Evolutionary conservation across 2,888 invertebrate species (phyloP), one percentile per base, ranked within the genome.

Genomic region (Hirtodrosophila alboralis): DNA sequence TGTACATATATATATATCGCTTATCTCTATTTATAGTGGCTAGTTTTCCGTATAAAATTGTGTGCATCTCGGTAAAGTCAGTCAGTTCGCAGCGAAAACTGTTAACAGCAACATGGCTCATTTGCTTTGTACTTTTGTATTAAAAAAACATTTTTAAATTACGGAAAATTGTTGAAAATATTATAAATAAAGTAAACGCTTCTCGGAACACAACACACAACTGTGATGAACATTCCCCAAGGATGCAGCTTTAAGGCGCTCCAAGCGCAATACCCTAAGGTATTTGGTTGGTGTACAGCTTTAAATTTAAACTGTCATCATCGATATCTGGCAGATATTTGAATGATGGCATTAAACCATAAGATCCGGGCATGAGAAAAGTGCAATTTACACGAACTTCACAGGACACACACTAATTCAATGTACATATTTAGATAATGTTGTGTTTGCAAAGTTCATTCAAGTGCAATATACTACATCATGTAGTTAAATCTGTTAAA

Each of bases 301-400:
- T 73, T 73, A 73, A 70, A 13, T 9, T 43, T 68, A 56, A 12
- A 23, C 16, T 40, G 52, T 43, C 48, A 23, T n/a, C 2, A 21
- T 9, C 9, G 7, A 26, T 2, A 40, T 12, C 26, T 49, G 7
- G 8, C 30, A 13, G 10, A 12, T 16, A 48, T 10, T 43, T n/a
- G 12, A 9, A n/a, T n/a, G 7, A 16, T 31, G 33, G 43, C 43
- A 37, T 30, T 33, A 13, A 44, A 26, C 51, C 9, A 51, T 31
- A 75, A n/a, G 71, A 70, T 70, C 77, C 80, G 84, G 84, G 84
- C 75, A 74, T 78, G 63, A 64, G 51, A 54, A 68, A 68, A 77
- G 84, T 84, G 85, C 85, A 85, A 85, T 85, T 38, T 54, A 48
- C 37, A 40, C 38, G 33, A 53, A 28, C n/a, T n/a, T n/a, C n/a